Evolutionary conservation across 2,113 vertebrate genomes (phyloP), one percentile per base, ranked within the genome.

Genomic region (Seriola aureovittata): DNA sequence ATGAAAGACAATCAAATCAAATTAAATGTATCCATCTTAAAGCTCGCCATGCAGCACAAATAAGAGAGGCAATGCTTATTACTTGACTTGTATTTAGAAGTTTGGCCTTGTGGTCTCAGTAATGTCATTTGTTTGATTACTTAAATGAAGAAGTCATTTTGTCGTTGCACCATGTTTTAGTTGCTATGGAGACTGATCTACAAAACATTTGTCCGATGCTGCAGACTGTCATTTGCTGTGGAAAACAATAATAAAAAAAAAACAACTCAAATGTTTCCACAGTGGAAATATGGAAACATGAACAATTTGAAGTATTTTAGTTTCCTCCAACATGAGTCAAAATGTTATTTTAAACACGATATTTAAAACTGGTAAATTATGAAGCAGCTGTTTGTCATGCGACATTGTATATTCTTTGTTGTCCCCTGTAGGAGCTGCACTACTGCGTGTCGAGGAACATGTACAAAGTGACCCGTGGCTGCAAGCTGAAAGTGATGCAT

Each of bases 391-490:
- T 71, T 72, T 54, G 66, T 62, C 46, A 8, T 25, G 4, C 1
- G 7, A 17, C n/a, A 40, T 23, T 34, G n/a, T 46, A 2, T 4
- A 29, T 17, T 29, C 8, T 54, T 40, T 58, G 25, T 79, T 57
- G 25, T 69, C 13, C 62, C 19, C 32, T 13, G 8, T 86, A 99
- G 97, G 97, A 98, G 85, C 89, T 95, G 32, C 96, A 96, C 66
- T 92, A 94, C 78, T 99, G 98, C 0, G 97, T 99, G 3, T 99
- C 98, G 36, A 95, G 97, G 8, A 97, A 96, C 84, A 96, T 94
- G 54, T 99, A 95, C 62, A 93, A 94, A 44, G 68, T 42, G 4
- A 95, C 95, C 3, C 88, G 71, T 0, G 97, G 98, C 84, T 97
- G 96, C 84, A 95, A 87, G 74, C 94, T 99, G 23, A 96, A 95